phyloP scores from a whole-genome alignment of 1,140 invertebrate species.

The Trypoxylus dichotomus region DNA sequence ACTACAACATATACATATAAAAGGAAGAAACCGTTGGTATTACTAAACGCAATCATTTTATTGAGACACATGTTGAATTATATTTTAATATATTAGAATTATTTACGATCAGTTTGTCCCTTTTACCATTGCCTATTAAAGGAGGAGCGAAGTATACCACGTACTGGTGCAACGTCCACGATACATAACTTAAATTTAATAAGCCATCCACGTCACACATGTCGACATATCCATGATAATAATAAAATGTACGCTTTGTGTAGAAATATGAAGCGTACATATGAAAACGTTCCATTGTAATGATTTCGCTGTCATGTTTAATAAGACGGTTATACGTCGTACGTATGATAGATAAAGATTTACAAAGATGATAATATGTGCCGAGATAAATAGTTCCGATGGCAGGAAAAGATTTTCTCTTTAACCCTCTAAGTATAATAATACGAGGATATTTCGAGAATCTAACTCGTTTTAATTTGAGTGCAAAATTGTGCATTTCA shows the following conservation, averaged over 20 bases:
- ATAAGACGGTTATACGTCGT: neutral
- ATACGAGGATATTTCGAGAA: too few species aligned
- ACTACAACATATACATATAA: neutral
- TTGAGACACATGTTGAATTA: neutral
- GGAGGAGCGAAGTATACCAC: neutral
- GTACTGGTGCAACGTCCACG: neutral
- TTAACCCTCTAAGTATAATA: too few species aligned
- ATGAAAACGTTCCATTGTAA: neutral
- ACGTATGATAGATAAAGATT: neutral
- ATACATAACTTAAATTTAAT: neutral
- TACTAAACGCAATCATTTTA: neutral
- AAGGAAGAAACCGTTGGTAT: neutral
- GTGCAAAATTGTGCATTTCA: too few species aligned
- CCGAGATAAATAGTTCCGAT: too few species aligned
- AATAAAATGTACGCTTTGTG: neutral
- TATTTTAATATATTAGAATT: conserved; percentile 8
- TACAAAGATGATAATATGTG: too few species aligned
- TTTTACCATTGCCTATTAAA: neutral
- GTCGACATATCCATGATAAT: neutral
- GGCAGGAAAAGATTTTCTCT: too few species aligned
- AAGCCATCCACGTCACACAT: neutral
- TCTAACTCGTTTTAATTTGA: too few species aligned
- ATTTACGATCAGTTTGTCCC: neutral
- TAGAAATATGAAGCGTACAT: neutral
- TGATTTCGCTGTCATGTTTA: neutral